Evolutionary conservation across 2,888 invertebrate genomes (phyloP), one percentile per base, ranked within the genome.

Genomic region (Melinaea marsaeus): DNA sequence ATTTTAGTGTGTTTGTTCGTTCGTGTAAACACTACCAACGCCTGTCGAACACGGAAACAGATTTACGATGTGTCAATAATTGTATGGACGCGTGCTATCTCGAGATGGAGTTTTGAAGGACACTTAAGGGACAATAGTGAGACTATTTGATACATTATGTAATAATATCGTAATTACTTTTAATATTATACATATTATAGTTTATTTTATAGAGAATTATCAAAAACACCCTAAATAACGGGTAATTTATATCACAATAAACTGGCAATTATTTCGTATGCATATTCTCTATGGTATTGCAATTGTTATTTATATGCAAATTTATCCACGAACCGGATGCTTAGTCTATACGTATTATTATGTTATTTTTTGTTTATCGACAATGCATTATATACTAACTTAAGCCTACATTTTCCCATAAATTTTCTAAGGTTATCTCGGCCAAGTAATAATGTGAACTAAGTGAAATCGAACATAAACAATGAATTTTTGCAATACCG

Each of bases 391-490:
- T 46, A 60, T 62, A 54, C 51, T 34, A 45, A 58, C 58, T 58
- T 55, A 47, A 37, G 61, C 48, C 65, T 55, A 45, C 62, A 65
- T 67, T 67, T 68, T 72, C 71, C 62, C 74, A 71, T 71, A 69
- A 65, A 74, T 72, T 75, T 71, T 74, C 72, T 68, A 74, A 76
- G 77, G 72, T 71, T 71, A 73, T 72, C 72, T 65, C 64, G 45
- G 68, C 67, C 67, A 79, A 78, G 78, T 85, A 85, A 86, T 84
- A 83, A 84, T 86, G 88, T 79, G 88, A 88, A 86, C 84, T 70
- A 73, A 84, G 85, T 82, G 85, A 86, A 85, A 87, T 83, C 83
- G 75, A 83, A 80, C 79, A 77, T 73, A 72, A 75, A 82, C 78
- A 71, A 69, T 79, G 77, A 77, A 84, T 83, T 86, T 86, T 86